Percentiles rank a stretch among this genome's conserved stretches.
These are phyloP conservation scores for Indicator indicator DNA, from an alignment of 2,113 vertebrate species.

Conservation along the genomic window DNA sequence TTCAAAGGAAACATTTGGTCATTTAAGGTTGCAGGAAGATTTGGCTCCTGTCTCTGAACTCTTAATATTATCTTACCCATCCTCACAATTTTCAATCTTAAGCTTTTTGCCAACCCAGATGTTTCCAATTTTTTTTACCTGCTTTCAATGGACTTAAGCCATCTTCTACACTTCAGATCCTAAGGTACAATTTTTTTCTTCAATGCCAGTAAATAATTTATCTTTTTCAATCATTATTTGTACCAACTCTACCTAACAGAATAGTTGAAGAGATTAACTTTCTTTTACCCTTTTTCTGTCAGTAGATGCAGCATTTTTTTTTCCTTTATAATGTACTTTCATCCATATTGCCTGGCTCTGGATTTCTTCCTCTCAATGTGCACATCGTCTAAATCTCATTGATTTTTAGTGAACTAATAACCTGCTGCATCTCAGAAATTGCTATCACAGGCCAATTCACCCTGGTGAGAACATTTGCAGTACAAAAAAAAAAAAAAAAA, in stretches of 20 bases:
- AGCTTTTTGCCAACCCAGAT: background rate
- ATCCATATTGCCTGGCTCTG: background rate
- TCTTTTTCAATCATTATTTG: background rate
- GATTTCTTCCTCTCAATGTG: background rate
- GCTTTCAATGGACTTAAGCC: background rate
- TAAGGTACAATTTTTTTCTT: background rate
- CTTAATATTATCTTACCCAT: background rate
- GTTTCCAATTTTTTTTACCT: background rate
- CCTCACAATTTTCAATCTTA: background rate
- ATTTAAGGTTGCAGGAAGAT: background rate
- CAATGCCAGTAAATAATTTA: background rate
- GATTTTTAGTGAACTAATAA: constrained; percentile 8
- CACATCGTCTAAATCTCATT: background rate
- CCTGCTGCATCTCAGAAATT: background rate
- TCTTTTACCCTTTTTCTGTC: background rate
- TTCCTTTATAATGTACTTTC: background rate
- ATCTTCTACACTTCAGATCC: background rate
- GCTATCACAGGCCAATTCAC: background rate
- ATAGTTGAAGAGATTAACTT: background rate
- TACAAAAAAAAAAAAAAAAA: background rate
- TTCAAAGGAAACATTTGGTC: background rate
- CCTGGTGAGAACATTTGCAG: background rate
- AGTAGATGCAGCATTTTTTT: background rate
- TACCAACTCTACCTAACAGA: background rate
- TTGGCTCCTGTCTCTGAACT: background rate